A percentile compares a stretch with the other conserved stretches of the same genome.
phyloP scores from a whole-genome alignment of 30 jellyfish, hydroid and myxozoan genomes.

The Chrysaora quinquecirrha region DNA sequence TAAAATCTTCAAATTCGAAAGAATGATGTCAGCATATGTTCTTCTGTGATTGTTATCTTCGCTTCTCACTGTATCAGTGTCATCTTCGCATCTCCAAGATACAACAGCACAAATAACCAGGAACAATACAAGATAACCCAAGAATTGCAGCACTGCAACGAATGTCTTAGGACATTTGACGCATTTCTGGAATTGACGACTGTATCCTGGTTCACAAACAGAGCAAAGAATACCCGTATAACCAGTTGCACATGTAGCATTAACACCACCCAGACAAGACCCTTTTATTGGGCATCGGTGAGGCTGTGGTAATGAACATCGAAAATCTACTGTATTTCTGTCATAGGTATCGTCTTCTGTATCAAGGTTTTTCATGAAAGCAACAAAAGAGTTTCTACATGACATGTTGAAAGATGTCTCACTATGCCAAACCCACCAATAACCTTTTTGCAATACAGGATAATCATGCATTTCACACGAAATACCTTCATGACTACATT shows the following conservation, averaged over 20 bases:
- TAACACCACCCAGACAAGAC: too few relatives aligned
- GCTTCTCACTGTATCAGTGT: background rate
- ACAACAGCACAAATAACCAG: slow-evolving; percentile 10
- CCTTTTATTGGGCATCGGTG: slow-evolving; percentile 43
- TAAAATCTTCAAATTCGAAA: too few relatives aligned
- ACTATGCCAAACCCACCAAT: slow-evolving; percentile 34
- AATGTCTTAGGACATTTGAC: slow-evolving; percentile 25
- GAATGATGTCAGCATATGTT: slow-evolving; percentile 66
- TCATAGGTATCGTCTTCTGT: too few relatives aligned
- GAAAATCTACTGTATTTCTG: slow-evolving; percentile 3
- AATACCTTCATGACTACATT: slow-evolving; percentile 16
- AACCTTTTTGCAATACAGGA: slow-evolving; percentile 21
- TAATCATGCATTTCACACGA: slow-evolving; percentile 30
- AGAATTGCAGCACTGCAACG: background rate
- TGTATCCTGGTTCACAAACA: slow-evolving; percentile 31
- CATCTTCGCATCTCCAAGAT: slow-evolving; percentile 1
- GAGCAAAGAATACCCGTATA: slow-evolving; percentile 55
- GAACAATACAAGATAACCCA: slow-evolving; percentile 2
- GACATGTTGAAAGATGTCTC: background rate
- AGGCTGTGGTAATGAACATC: slow-evolving; percentile 23
- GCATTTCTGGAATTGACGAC: background rate
- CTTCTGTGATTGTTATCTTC: background rate
- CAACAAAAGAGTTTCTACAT: too few relatives aligned
- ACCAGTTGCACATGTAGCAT: slow-evolving; percentile 13
- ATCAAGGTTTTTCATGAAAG: too few relatives aligned